Evolutionary conservation across 1,140 invertebrate genomes (phyloP).

Genomic region (Cydia fagiglandana): DNA sequence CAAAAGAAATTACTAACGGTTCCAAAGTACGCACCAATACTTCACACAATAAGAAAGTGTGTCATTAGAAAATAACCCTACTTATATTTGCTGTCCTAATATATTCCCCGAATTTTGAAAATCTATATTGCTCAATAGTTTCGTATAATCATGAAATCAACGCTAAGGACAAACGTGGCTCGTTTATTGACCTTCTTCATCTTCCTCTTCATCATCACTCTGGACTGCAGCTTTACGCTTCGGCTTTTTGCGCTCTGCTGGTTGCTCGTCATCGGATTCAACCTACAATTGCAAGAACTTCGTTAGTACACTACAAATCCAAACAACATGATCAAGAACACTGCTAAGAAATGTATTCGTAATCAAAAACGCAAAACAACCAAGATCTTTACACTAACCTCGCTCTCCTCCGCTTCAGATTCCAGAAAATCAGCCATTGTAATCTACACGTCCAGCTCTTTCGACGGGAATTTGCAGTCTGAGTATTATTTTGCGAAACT

Average conservation of each 20-base stretch:
- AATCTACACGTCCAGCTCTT: constrained; percentile 36
- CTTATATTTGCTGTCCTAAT: neutral
- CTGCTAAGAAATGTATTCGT: constrained; percentile 40
- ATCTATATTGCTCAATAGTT: neutral
- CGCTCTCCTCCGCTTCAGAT: constrained; percentile 90
- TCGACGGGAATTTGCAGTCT: neutral
- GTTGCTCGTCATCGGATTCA: constrained; percentile 73
- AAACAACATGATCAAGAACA: constrained; percentile 29
- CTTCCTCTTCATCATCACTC: constrained; percentile 80
- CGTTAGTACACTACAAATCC: neutral
- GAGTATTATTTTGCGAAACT: neutral
- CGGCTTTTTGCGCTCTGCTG: constrained; percentile 70
- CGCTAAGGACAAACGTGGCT: constrained; percentile 11
- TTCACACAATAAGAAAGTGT: constrained; percentile 9
- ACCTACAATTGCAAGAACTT: constrained; percentile 50
- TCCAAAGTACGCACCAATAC: neutral
- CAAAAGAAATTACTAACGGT: neutral
- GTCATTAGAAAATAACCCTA: constrained; percentile 26
- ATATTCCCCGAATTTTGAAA: neutral
- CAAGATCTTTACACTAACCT: constrained; percentile 80
- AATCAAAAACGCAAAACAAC: constrained; percentile 51
- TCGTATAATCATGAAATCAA: neutral
- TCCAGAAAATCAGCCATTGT: constrained; percentile 89
- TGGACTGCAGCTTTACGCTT: constrained; percentile 76
- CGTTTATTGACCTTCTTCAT: constrained; percentile 74